A percentile compares a stretch with the other conserved stretches of the same genome.
These are phyloP conservation scores for Alfaro cultratus DNA, from an alignment of 2,797 vertebrate genomes.

Conservation along the genomic window DNA sequence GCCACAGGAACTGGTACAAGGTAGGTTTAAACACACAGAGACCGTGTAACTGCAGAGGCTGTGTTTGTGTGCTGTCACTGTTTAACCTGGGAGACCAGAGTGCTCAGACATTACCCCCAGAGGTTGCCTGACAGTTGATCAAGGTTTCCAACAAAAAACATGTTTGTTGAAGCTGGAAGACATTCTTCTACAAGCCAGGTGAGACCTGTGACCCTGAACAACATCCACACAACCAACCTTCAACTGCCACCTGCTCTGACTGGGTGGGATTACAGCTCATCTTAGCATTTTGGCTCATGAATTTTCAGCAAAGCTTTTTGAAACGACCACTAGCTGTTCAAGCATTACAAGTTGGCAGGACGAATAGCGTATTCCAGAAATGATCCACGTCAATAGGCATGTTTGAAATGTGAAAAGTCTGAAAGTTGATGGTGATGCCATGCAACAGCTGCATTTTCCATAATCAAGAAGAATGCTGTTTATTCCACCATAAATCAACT, in stretches of 20 bases:
- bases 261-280: background rate
- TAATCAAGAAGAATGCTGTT: constrained; percentile 47
- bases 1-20: constrained; percentile 16
- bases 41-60: constrained; percentile 17
- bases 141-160: constrained; percentile 64
- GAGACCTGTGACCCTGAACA: constrained; percentile 65
- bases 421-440: constrained; percentile 31
- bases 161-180: constrained; percentile 76
- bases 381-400: constrained; percentile 8
- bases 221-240: constrained; percentile 42
- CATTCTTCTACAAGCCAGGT: constrained; percentile 77
- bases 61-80: constrained; percentile 39
- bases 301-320: constrained; percentile 1
- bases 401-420: constrained; percentile 35
- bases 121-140: constrained; percentile 69
- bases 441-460: constrained; percentile 39
- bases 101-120: constrained; percentile 28
- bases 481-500: constrained; percentile 30
- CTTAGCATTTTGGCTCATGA: background rate
- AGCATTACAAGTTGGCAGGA: constrained; percentile 3
- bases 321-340: constrained; percentile 2
- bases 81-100: constrained; percentile 56
- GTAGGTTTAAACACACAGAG: constrained; percentile 17
- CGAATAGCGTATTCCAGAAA: constrained; percentile 24
- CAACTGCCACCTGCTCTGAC: constrained; percentile 37